Evolutionary conservation across 2,888 invertebrate species (phyloP).

Genomic region (Diploptera punctata): DNA sequence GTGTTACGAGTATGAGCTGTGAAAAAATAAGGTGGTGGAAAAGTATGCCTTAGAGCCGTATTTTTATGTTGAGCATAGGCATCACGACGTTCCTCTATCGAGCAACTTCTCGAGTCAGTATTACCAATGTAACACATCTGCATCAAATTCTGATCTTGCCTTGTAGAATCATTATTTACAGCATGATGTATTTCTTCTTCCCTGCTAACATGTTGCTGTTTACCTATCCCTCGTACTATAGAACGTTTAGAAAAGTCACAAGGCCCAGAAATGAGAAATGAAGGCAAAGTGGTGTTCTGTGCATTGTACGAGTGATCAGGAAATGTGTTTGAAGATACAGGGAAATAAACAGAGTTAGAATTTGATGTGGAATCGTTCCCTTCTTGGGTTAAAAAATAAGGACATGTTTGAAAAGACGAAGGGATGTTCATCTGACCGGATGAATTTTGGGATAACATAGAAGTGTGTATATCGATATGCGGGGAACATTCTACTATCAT

Average conservation of each 20-base stretch:
- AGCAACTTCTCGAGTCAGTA: conserved; percentile 3
- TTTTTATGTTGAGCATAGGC: conserved; percentile 35
- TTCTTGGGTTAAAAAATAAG: not conserved
- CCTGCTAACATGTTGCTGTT: conserved; percentile 47
- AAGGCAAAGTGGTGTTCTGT: conserved; percentile 47
- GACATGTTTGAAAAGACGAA: not conserved
- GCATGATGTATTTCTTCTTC: not conserved
- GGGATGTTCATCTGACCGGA: not conserved
- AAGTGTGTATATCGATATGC: not conserved
- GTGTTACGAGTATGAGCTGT: conserved; percentile 24
- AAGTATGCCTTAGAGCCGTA: conserved; percentile 37
- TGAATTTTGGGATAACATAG: not conserved
- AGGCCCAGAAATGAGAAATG: conserved; percentile 75
- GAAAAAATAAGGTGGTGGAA: conserved; percentile 35
- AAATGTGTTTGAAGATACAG: not conserved
- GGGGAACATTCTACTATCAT: conserved; percentile 41
- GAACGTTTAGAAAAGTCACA: conserved; percentile 77
- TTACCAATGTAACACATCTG: not conserved
- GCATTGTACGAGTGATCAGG: conserved; percentile 2
- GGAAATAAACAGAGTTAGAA: not conserved
- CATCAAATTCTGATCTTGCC: not conserved
- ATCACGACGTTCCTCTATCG: conserved; percentile 33
- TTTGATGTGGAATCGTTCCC: not conserved
- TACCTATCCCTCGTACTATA: conserved; percentile 80
- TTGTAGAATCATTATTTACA: not conserved